A percentile compares a stretch with the other conserved stretches of the same genome.
Conservation (phyloP, 2,797 vertebrate genomes). For the Crocodylus rhombifer region DNA sequence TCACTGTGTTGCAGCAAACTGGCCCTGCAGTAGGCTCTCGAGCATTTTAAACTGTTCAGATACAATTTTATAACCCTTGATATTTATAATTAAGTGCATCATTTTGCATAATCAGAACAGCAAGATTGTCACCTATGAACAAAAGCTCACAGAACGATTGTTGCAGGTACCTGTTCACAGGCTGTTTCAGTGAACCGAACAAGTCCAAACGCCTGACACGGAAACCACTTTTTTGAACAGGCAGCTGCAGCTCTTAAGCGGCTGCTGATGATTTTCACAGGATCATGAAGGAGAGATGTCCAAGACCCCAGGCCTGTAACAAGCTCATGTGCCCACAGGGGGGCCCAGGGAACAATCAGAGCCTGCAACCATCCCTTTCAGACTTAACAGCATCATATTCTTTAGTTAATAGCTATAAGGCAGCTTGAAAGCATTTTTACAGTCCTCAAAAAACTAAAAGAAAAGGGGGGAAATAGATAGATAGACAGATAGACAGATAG, state of each 20-base stretch:
- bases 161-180: rapidly evolving
- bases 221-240: not conserved
- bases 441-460: not conserved
- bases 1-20: not conserved
- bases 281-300: rapidly evolving
- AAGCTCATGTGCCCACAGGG: not conserved
- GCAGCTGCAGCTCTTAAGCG: rapidly evolving
- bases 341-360: rapidly evolving
- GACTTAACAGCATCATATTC: too few relatives aligned
- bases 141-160: rapidly evolving
- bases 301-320: not conserved
- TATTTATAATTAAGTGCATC: not conserved
- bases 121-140: rapidly evolving
- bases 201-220: not conserved
- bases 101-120: not conserved
- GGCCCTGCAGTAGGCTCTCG: not conserved
- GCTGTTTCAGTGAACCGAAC: not conserved
- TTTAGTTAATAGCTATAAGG: not conserved
- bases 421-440: not conserved
- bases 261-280: not conserved
- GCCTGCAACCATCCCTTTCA: not conserved
- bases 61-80: not conserved
- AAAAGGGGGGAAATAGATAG: too few relatives aligned
- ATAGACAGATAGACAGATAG: too few relatives aligned
- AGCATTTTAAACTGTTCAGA: not conserved